phyloP scores from a whole-genome alignment of 2,888 invertebrate genomes.

The Ceraclea dissimilis region DNA sequence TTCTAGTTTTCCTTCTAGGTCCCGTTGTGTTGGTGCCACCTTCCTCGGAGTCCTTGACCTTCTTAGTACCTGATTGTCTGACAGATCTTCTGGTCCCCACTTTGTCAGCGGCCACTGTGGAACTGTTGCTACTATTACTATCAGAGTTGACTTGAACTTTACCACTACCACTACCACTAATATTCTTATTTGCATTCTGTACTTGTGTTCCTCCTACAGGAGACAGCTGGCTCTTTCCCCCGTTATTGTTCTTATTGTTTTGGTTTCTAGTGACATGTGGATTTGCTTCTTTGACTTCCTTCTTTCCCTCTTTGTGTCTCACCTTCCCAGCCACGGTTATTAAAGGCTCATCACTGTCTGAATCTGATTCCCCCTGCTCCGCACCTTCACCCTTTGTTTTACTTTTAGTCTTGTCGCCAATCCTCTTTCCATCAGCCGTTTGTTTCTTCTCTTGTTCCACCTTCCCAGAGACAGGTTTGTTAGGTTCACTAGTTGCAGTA shows the following conservation, averaged over 20 bases:
- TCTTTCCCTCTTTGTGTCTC: constrained; percentile 39
- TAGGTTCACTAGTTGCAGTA: constrained; percentile 6
- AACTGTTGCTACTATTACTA: not conserved
- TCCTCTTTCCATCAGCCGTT: constrained; percentile 11
- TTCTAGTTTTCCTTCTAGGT: constrained; percentile 57
- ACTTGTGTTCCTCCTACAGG: not conserved
- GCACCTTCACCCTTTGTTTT: constrained; percentile 2
- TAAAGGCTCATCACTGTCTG: constrained; percentile 75
- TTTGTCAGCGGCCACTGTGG: constrained; percentile 36
- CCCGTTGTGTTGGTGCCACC: constrained; percentile 30
- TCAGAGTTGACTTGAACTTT: not conserved
- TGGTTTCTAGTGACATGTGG: constrained; percentile 28
- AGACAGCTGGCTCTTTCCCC: constrained; percentile 22
- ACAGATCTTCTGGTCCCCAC: constrained; percentile 52
- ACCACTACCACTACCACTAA: not conserved
- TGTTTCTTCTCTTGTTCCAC: constrained; percentile 14
- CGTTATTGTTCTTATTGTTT: constrained; percentile 18
- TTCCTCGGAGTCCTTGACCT: constrained; percentile 31
- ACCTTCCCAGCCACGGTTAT: constrained; percentile 63
- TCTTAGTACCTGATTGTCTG: constrained; percentile 33
- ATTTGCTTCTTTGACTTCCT: constrained; percentile 10
- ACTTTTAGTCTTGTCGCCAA: constrained; percentile 19
- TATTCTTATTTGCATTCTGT: not conserved
- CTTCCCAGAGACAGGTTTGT: constrained; percentile 7
- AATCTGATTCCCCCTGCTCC: constrained; percentile 55